Percentiles rank a stretch among this genome's conserved stretches.
Conservation (phyloP, 2,797 vertebrate species). For the Neosilurus hyrtlii region DNA sequence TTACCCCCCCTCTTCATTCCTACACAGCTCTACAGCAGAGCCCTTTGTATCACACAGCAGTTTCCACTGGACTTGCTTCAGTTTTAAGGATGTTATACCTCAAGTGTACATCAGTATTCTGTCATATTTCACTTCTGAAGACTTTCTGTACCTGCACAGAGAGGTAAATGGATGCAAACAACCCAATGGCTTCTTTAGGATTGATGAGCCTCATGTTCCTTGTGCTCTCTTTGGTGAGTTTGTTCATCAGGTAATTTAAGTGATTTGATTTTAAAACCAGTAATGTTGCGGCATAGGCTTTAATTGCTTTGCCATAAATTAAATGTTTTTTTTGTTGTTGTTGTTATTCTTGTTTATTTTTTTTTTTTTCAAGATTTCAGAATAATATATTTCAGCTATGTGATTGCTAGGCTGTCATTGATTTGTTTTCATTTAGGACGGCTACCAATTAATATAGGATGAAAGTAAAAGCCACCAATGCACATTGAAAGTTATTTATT, state of each 20-base stretch:
- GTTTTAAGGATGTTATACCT: constrained; percentile 21
- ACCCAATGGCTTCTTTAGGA: constrained; percentile 59
- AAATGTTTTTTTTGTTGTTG: no score
- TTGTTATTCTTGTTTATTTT: no score
- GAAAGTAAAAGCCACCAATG: not conserved
- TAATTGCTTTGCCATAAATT: not conserved
- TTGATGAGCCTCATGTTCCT: constrained; percentile 41
- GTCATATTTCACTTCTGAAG: not conserved
- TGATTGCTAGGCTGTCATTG: not conserved
- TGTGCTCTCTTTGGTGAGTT: constrained; percentile 67
- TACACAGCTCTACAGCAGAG: constrained; percentile 15
- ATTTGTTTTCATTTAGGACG: not conserved
- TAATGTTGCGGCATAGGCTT: not conserved
- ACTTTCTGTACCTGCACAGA: constrained; percentile 3
- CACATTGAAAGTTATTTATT: not conserved
- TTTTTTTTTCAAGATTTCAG: not conserved
- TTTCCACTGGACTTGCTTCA: not conserved
- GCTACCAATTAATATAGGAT: not conserved
- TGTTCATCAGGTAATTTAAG: not conserved
- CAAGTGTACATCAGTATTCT: not conserved
- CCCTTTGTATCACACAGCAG: not conserved
- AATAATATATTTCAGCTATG: not conserved
- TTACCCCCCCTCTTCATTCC: not conserved
- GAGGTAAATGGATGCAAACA: constrained; percentile 34
- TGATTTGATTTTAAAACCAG: not conserved